Conservation (phyloP, 2,113 vertebrate species). For the Emydura subglobosa region DNA sequence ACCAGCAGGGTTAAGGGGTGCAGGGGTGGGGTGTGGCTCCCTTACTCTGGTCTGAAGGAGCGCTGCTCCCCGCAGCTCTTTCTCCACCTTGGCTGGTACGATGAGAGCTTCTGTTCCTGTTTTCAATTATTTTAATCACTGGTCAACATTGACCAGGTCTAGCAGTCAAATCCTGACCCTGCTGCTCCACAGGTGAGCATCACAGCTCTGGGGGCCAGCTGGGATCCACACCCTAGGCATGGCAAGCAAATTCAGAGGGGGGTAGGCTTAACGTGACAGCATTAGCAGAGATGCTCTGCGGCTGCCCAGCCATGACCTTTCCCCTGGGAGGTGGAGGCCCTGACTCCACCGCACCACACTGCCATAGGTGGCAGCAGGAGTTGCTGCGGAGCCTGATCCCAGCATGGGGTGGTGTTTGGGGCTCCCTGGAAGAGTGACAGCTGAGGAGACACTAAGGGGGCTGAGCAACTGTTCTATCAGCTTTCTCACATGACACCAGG, state of each 20-base stretch:
- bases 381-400: background rate
- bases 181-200: background rate
- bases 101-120: background rate
- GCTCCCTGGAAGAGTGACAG: background rate
- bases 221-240: background rate
- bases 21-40: fast-evolving
- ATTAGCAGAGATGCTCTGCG: background rate
- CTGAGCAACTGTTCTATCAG: background rate
- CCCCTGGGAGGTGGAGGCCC: background rate
- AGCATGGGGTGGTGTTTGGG: background rate
- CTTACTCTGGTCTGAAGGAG: background rate
- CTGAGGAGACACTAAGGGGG: background rate
- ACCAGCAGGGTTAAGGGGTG: background rate
- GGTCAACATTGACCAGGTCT: background rate
- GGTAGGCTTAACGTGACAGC: background rate
- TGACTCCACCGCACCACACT: background rate
- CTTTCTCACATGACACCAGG: background rate
- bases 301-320: background rate
- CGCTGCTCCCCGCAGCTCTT: background rate
- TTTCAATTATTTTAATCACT: background rate
- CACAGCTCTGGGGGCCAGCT: background rate
- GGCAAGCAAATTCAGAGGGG: background rate
- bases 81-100: background rate
- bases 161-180: background rate
- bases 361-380: background rate